Conservation (phyloP, 2,797 vertebrate species). For the Sebastes trivittatus region DNA sequence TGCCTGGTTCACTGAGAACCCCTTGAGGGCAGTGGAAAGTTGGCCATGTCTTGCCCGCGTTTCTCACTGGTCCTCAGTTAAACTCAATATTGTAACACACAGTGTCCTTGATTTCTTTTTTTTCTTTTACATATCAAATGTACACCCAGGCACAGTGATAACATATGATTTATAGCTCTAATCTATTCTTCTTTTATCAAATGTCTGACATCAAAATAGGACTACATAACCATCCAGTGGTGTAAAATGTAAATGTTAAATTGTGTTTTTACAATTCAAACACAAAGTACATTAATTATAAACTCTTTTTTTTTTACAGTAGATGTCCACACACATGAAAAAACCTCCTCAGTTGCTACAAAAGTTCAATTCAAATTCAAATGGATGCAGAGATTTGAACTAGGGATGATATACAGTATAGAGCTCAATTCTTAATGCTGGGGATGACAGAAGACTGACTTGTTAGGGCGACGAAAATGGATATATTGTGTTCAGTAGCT, state of each 20-base stretch:
- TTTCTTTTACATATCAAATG: not conserved
- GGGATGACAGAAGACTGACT: constrained; percentile 63
- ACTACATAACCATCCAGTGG: not conserved
- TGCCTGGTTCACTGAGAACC: not conserved
- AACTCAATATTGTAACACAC: not conserved
- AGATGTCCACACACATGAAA: not conserved
- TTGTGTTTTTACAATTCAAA: not conserved
- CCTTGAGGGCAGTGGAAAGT: not conserved
- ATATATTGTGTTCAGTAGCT: constrained; percentile 81
- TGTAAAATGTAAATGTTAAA: not conserved
- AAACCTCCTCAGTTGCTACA: not conserved
- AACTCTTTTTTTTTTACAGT: not conserved
- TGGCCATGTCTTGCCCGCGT: not conserved
- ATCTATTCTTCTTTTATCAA: not conserved
- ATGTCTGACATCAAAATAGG: not conserved
- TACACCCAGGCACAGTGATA: not conserved
- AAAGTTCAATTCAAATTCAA: constrained; percentile 30
- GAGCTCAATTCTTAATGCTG: constrained; percentile 74
- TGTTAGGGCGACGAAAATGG: constrained; percentile 80
- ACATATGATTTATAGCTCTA: not conserved
- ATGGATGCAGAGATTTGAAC: constrained; percentile 47
- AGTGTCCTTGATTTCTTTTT: not conserved
- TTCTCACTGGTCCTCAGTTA: not conserved
- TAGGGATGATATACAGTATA: constrained; percentile 20
- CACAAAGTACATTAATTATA: not conserved